Base-by-base conservation (phyloP, 2,888 invertebrate genomes). In the Drosophila ustulata region DNA sequence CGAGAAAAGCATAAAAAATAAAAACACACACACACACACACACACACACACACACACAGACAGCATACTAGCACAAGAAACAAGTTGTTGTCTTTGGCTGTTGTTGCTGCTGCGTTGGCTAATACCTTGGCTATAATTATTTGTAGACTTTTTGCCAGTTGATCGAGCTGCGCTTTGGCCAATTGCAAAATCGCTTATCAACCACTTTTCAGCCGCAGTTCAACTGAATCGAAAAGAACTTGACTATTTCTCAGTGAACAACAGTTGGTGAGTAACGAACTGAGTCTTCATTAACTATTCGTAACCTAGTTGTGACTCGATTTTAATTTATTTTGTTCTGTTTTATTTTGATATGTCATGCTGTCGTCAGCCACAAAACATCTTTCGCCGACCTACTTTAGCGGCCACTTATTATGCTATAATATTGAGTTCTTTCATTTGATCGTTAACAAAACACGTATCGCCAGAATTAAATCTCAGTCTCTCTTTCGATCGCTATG, bases 101-200 rank as follows among this genome's bases (percentile, higher is more conserved):
- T 13, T 13, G 13, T 7, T 41, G n/a, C 6, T 39, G 39, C 39
- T 37, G 58, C n/a, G 62, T 82, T 87, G 80, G 85, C 82, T 61
- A 87, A 87, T 77, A 71, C 46, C 65, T 68, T 69, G 79, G 50
- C 81, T 67, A 71, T 71, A 85, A 85, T 82, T 82, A 77, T 78
- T 78, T 78, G 78, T 81, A 64, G 68, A 72, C 61, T 72, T 72
- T 78, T 75, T 66, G 74, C 69, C 26, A 62, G 74, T 51, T 51
- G 61, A 66, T 59, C 65, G 65, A 52, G 47, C 50, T 45, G 51
- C 52, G 55, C 58, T 58, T 61, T 63, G 53, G 66, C 23, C 61
- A 61, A 43, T 71, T 79, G 79, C 77, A 78, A 65, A 79, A 77
- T 77, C 71, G 70, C 73, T 73, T 78, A 75, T 78, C 75, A 65